Evolutionary conservation across 2,797 vertebrate species (phyloP).

Genomic region (Poeciliopsis turneri): DNA sequence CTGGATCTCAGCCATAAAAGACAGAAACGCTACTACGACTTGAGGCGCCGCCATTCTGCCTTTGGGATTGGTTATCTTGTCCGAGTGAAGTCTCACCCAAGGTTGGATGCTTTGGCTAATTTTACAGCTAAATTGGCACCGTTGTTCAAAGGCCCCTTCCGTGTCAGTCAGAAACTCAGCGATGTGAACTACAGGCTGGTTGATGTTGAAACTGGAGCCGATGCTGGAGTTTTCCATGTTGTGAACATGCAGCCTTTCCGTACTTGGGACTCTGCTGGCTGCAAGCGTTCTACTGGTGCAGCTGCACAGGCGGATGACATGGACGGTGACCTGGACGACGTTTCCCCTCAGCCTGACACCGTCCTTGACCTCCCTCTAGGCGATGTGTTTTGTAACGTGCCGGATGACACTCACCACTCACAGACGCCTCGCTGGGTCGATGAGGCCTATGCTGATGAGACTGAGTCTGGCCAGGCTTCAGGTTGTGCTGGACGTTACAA

Average conservation of each 20-base stretch:
- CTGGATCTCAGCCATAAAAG: not conserved
- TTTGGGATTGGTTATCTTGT: not conserved
- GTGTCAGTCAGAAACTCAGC: not conserved
- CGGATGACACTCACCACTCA: not conserved
- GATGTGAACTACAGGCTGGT: conserved; percentile 3
- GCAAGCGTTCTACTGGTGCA: not conserved
- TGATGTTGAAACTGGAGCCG: not conserved
- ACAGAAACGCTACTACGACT: not conserved
- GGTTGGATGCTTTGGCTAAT: not conserved
- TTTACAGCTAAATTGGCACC: not conserved
- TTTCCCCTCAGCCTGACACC: not conserved
- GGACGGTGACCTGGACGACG: not conserved
- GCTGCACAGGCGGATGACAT: not conserved
- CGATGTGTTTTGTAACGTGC: not conserved
- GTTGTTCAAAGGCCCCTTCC: not conserved
- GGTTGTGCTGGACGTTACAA: not conserved
- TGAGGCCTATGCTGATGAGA: not conserved
- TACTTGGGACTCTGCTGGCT: not conserved
- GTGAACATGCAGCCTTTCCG: conserved; percentile 1
- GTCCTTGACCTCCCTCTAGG: not conserved
- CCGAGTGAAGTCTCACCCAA: not conserved
- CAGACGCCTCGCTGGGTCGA: accelerated
- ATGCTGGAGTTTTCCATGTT: conserved; percentile 6
- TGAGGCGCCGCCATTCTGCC: not conserved
- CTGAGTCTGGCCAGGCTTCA: not conserved